Evolutionary conservation across 2,888 invertebrate genomes (phyloP), one percentile per base, ranked within the genome.

Genomic region (Diabrotica balteata): DNA sequence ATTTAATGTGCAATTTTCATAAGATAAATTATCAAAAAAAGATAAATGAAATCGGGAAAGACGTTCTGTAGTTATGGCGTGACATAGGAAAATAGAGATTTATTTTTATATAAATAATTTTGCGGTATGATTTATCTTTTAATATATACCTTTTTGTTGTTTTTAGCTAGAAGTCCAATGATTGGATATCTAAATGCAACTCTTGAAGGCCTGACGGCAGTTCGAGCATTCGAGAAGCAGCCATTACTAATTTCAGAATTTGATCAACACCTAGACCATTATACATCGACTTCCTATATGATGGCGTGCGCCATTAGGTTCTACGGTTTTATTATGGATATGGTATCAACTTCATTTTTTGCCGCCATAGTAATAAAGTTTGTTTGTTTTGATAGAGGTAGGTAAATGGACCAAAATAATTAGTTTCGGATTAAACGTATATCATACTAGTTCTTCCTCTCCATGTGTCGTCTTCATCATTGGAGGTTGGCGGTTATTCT

Each of bases 171-270:
- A 70, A 83, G 83, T 70, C 83, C 84, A 17, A 77, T 83, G 68
- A 73, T 83, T 57, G 83, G 83, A 44, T 81, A 82, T 58, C 65
- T 84, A 11, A 83, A 82, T 65, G 79, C 83, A 5, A 80, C 83
- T 8, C 69, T 84, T 11, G 82, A 83, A 72, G 84, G 84, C 11
- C 60, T 83, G 32, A 75, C 80, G 8, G 82, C 81, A 9, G 81
- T 83, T 10, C 74, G 83, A 72, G 82, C 83, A 2, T 80, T 75
- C 51, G 73, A 77, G 54, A 80, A 81, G n/a, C 78, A 83, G 70
- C 63, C 72, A 7, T 76, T 80, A 11, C 63, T 83, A 6, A 77
- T 72, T 45, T 67, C 77, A 2, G 83, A 83, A 66, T 84, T 82
- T 67, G 83, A 83, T 63, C 72, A 71, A n/a, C 82, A 83, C 68